Evolutionary conservation across 2,113 vertebrate genomes (phyloP).

Genomic region (Neopipo cinnamomea): DNA sequence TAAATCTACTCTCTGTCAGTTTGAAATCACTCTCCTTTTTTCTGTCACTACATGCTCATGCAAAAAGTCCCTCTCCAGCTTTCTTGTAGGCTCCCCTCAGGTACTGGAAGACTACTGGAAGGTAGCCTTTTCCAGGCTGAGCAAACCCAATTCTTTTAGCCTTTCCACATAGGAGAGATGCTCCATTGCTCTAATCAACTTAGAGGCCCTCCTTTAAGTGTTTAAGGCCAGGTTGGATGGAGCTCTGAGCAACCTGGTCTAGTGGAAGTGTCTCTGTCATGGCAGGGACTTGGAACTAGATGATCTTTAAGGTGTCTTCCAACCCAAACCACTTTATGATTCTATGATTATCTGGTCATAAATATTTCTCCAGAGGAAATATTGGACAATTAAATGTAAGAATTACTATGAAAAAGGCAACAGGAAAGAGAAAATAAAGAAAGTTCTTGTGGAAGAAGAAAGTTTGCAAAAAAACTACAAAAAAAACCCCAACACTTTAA

Average conservation of each 20-base stretch:
- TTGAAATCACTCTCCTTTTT: not conserved
- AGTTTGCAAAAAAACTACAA: not conserved
- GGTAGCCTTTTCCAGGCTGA: not conserved
- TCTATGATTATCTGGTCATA: not conserved
- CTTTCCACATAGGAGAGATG: not conserved
- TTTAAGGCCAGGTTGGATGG: not conserved
- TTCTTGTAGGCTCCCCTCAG: not conserved
- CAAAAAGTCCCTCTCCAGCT: not conserved
- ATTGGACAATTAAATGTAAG: accelerated
- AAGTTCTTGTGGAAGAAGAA: not conserved
- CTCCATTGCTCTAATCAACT: not conserved
- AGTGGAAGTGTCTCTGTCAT: not conserved
- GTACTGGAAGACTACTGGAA: accelerated
- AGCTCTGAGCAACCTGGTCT: not conserved
- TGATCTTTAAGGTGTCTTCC: not conserved
- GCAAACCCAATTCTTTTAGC: not conserved
- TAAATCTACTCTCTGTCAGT: not conserved
- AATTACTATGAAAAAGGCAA: not conserved
- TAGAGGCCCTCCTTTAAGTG: not conserved
- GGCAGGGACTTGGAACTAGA: not conserved
- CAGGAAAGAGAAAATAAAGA: not conserved
- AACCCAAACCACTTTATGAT: not conserved
- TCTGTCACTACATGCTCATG: not conserved
- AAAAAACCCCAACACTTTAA: not conserved
- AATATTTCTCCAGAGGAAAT: not conserved